A percentile compares a stretch with the other conserved stretches of the same genome.
These are phyloP conservation scores for Ispidina lecontei DNA, from an alignment of 2,797 vertebrate species.

Conservation along the genomic window DNA sequence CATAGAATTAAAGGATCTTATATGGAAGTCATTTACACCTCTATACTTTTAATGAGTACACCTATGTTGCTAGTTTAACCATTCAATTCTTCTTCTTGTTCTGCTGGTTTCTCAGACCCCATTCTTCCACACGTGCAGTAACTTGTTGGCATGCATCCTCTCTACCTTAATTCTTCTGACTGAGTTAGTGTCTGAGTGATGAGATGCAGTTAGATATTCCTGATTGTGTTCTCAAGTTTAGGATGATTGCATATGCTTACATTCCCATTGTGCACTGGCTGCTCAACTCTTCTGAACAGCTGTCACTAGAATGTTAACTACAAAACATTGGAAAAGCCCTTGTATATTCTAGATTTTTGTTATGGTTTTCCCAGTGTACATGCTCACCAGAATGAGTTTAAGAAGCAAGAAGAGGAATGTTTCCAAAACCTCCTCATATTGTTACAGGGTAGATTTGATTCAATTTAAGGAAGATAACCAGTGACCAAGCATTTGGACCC, in stretches of 20 bases:
- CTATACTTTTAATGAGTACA: background rate
- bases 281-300: background rate
- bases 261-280: background rate
- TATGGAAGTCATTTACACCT: background rate
- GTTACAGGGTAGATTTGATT: background rate
- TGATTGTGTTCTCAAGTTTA: background rate
- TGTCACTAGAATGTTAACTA: background rate
- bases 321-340: background rate
- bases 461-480: background rate
- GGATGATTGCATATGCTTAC: background rate
- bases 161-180: background rate
- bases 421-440: background rate
- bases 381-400: background rate
- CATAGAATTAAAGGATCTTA: background rate
- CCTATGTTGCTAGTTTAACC: background rate
- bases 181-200: background rate
- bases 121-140: background rate
- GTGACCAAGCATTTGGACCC: background rate
- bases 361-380: background rate
- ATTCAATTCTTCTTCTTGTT: background rate
- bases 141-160: background rate
- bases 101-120: background rate
- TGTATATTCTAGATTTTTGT: background rate
- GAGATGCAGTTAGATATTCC: background rate
- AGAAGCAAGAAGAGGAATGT: background rate